A percentile compares a stretch with the other conserved stretches of the same genome.
phyloP scores from a whole-genome alignment of 2,888 invertebrate genomes.

The Resseliella maxima region DNA sequence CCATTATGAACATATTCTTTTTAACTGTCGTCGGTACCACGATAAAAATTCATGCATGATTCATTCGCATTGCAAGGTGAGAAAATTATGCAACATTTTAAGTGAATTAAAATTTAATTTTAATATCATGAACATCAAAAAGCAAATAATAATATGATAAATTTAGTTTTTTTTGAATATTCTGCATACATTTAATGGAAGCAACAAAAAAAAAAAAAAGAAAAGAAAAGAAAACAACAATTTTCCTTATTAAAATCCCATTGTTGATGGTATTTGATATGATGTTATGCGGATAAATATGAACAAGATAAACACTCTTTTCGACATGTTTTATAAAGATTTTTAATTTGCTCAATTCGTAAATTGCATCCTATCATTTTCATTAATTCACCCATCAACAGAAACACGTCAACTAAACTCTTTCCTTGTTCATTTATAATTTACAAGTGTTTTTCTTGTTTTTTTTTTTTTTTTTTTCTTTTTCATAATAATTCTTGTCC shows the following conservation, averaged over 20 bases:
- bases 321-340: slow-evolving; percentile 12
- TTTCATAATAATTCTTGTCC: too few relatives aligned
- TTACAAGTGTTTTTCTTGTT: too few relatives aligned
- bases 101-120: slow-evolving; percentile 42
- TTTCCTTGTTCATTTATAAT: too few relatives aligned
- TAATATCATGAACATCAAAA: not conserved
- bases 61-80: not conserved
- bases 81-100: slow-evolving; percentile 5
- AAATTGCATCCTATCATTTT: not conserved
- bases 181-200: not conserved
- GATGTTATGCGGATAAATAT: not conserved
- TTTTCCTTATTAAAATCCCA: slow-evolving; percentile 29
- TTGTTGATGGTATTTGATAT: not conserved
- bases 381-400: not conserved
- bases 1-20: not conserved
- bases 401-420: too few relatives aligned
- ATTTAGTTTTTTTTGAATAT: not conserved
- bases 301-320: slow-evolving; percentile 26
- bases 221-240: too few relatives aligned
- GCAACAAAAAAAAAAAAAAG: too few relatives aligned
- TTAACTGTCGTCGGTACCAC: not conserved
- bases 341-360: not conserved
- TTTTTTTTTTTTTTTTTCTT: too few relatives aligned
- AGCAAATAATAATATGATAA: slow-evolving; percentile 34
- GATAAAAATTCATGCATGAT: not conserved